Conservation (phyloP, 1,140 invertebrate species). For the Tyrophagus putrescentiae region DNA sequence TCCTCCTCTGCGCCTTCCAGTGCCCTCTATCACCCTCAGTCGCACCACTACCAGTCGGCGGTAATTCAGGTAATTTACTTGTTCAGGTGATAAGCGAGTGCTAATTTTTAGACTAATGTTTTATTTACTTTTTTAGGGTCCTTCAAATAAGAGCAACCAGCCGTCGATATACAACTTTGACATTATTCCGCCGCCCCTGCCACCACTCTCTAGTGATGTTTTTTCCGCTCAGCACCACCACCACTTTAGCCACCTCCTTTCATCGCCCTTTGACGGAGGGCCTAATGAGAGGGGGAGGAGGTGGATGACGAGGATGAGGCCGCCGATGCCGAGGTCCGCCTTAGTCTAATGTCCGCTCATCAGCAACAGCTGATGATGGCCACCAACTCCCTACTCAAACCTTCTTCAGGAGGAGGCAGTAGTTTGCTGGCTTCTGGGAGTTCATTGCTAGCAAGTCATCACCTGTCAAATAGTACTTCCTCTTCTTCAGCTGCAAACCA, state of each 20-base stretch:
- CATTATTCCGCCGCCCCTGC: not conserved
- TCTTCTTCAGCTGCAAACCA: not conserved
- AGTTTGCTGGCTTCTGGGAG: too few relatives aligned
- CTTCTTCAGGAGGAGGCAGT: too few relatives aligned
- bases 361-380: too few relatives aligned
- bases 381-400: not conserved
- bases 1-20: too few relatives aligned
- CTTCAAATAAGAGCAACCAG: not conserved
- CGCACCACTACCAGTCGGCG: not conserved
- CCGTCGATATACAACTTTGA: not conserved
- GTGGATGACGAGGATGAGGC: constrained; percentile 10
- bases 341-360: not conserved
- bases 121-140: not conserved
- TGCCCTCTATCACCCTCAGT: constrained; percentile 21
- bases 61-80: constrained; percentile 8
- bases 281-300: not conserved
- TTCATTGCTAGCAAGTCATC: too few relatives aligned
- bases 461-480: not conserved
- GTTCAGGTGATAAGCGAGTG: not conserved
- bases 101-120: not conserved
- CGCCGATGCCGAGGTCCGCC: constrained; percentile 5
- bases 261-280: too few relatives aligned
- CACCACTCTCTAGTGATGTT: too few relatives aligned
- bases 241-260: too few relatives aligned
- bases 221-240: too few relatives aligned